A percentile compares a stretch with the other conserved stretches of the same genome.
Evolutionary conservation across 2,888 invertebrate species (phyloP).

Genomic region (Drosophila buzzatii): DNA sequence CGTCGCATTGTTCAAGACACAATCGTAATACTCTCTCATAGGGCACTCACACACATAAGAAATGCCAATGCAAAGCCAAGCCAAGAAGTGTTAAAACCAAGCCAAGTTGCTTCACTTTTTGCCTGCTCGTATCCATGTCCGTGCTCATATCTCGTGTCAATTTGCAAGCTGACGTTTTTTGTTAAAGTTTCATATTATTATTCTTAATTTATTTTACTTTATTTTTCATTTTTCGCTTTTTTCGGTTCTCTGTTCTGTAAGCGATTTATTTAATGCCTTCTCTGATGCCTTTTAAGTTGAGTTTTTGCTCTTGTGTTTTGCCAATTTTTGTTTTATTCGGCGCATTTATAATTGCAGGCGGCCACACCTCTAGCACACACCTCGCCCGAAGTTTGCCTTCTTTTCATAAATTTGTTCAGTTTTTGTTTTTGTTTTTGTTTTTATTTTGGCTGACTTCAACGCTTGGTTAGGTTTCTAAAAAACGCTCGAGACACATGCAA

Average conservation of each 20-base stretch:
- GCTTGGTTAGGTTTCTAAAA: constrained; percentile 77
- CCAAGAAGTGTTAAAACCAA: constrained; percentile 76
- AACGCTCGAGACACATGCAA: constrained; percentile 68
- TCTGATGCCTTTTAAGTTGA: constrained; percentile 70
- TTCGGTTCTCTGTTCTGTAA: constrained; percentile 31
- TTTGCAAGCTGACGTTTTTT: constrained; percentile 70
- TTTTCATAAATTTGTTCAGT: constrained; percentile 18
- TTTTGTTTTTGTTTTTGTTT: constrained; percentile 5
- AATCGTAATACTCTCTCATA: not conserved
- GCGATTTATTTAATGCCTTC: constrained; percentile 72
- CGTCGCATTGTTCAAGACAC: not conserved
- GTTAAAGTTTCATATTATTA: constrained; percentile 23
- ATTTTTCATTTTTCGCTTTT: not conserved
- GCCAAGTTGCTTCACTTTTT: constrained; percentile 65
- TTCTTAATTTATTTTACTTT: constrained; percentile 12
- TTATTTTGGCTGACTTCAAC: constrained; percentile 38
- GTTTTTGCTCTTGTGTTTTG: constrained; percentile 56
- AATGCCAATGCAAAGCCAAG: constrained; percentile 37
- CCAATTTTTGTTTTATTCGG: constrained; percentile 45
- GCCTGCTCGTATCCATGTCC: constrained; percentile 64
- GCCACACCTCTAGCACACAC: constrained; percentile 72
- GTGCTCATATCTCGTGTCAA: constrained; percentile 78
- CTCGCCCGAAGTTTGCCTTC: constrained; percentile 30
- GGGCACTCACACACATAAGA: not conserved
- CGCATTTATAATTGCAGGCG: constrained; percentile 65